phyloP scores from a whole-genome alignment of 2,797 vertebrate genomes.

The Heterohyrax brucei region DNA sequence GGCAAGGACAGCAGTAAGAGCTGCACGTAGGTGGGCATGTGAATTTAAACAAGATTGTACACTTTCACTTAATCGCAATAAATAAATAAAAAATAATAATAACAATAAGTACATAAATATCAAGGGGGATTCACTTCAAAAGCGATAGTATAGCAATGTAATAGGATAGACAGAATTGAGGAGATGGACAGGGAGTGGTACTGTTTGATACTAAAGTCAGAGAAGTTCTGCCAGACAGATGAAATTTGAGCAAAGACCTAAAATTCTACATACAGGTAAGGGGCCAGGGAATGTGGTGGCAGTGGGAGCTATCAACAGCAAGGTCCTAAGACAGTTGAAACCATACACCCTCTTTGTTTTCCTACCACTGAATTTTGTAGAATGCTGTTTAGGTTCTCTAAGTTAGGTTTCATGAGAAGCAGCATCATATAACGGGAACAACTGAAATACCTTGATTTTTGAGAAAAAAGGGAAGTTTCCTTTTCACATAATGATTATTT shows the following conservation, averaged over 20 bases:
- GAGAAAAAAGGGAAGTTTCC: conserved; percentile 1
- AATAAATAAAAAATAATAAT: no score
- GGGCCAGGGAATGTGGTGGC: neutral
- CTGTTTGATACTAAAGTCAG: neutral
- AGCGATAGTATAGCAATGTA: neutral
- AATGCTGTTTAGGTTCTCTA: neutral
- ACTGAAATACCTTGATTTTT: neutral
- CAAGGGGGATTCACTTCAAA: neutral
- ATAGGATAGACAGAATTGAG: neutral
- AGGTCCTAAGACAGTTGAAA: neutral
- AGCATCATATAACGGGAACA: neutral
- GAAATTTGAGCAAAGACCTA: neutral
- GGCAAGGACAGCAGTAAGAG: no score
- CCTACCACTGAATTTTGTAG: neutral
- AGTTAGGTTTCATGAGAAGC: neutral
- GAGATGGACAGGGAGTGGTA: neutral
- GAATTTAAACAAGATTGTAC: no score
- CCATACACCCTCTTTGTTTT: neutral
- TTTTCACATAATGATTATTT: conserved; percentile 9
- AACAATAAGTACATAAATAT: neutral
- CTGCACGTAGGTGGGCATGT: no score
- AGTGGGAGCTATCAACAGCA: neutral
- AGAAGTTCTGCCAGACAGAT: neutral
- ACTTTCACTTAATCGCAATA: no score
- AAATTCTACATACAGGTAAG: neutral